Percentiles rank a stretch among this genome's conserved stretches.
Conservation (phyloP, 2,113 vertebrate genomes). For the Anoura caudifer region DNA sequence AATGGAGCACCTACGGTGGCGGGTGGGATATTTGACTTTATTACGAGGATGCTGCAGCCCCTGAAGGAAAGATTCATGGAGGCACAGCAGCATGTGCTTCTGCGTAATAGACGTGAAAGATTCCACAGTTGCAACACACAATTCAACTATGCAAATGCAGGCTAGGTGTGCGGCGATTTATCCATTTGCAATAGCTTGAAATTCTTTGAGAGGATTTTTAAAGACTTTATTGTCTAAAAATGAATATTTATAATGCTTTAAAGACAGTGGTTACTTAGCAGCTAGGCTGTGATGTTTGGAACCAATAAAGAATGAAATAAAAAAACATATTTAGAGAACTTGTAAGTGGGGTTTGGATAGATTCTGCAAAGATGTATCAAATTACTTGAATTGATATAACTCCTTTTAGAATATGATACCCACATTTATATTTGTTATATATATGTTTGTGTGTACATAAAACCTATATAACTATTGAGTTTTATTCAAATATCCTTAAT, state of each 20-base stretch:
- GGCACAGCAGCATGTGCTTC: not conserved
- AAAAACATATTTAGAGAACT: slow-evolving; percentile 63
- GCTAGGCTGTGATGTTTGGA: slow-evolving; percentile 47
- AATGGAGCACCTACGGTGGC: not conserved
- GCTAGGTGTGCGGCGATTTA: slow-evolving; percentile 40
- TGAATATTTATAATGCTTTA: slow-evolving; percentile 72
- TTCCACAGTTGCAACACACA: slow-evolving; percentile 39
- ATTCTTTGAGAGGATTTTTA: slow-evolving; percentile 65
- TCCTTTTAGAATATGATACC: slow-evolving; percentile 37
- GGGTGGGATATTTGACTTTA: slow-evolving; percentile 45
- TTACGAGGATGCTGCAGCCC: slow-evolving; percentile 35
- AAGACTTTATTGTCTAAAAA: slow-evolving; percentile 67
- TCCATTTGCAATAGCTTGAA: slow-evolving; percentile 58
- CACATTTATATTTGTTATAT: not conserved
- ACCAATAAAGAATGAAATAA: slow-evolving; percentile 57
- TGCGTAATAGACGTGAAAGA: not conserved
- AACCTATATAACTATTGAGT: slow-evolving; percentile 10
- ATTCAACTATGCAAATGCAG: slow-evolving; percentile 58
- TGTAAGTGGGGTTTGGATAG: slow-evolving; percentile 63
- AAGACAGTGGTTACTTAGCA: slow-evolving; percentile 56
- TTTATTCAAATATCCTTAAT: slow-evolving; percentile 40
- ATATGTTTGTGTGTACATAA: not conserved
- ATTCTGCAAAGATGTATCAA: slow-evolving; percentile 40
- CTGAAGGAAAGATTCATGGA: slow-evolving; percentile 53
- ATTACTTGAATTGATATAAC: slow-evolving; percentile 39